Percentiles rank a stretch among this genome's conserved stretches.
These are phyloP conservation scores for Antheraea pernyi DNA, from an alignment of 1,140 invertebrate species.

Conservation along the genomic window DNA sequence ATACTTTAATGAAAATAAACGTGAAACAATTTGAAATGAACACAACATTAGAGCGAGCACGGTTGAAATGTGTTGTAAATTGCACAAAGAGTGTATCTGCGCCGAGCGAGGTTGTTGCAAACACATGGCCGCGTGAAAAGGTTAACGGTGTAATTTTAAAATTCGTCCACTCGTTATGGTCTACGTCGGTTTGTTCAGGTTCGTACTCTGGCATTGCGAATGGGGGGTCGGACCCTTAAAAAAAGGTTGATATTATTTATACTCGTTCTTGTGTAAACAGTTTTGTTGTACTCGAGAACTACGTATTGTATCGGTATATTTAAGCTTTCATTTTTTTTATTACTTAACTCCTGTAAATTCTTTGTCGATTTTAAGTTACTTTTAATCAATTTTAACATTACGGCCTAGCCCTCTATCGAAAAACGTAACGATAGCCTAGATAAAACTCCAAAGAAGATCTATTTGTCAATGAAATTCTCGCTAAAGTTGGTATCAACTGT, in stretches of 20 bases:
- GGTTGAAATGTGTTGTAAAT: slow-evolving; percentile 15
- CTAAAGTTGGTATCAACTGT: too few species aligned
- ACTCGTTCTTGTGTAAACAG: too few species aligned
- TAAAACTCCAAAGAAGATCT: too few species aligned
- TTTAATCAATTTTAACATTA: too few species aligned
- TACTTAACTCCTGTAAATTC: too few species aligned
- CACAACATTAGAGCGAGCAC: background rate
- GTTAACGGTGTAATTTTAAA: slow-evolving; percentile 12
- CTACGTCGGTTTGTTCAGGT: background rate
- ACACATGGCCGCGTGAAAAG: slow-evolving; percentile 9
- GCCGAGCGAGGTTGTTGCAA: background rate
- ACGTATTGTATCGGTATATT: too few species aligned
- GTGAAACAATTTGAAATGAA: background rate
- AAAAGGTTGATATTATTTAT: background rate
- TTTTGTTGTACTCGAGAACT: too few species aligned
- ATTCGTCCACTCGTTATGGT: slow-evolving; percentile 8
- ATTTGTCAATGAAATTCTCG: too few species aligned
- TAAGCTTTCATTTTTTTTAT: too few species aligned
- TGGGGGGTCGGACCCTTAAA: background rate
- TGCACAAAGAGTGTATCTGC: slow-evolving; percentile 12
- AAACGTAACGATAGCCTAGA: too few species aligned
- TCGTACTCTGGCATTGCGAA: background rate
- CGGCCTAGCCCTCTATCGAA: too few species aligned
- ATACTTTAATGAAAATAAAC: background rate
- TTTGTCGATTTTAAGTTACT: too few species aligned